Percentiles rank a stretch among this genome's conserved stretches.
These are phyloP conservation scores for Antennarius striatus DNA, from an alignment of 2,113 vertebrate species.

Conservation along the genomic window DNA sequence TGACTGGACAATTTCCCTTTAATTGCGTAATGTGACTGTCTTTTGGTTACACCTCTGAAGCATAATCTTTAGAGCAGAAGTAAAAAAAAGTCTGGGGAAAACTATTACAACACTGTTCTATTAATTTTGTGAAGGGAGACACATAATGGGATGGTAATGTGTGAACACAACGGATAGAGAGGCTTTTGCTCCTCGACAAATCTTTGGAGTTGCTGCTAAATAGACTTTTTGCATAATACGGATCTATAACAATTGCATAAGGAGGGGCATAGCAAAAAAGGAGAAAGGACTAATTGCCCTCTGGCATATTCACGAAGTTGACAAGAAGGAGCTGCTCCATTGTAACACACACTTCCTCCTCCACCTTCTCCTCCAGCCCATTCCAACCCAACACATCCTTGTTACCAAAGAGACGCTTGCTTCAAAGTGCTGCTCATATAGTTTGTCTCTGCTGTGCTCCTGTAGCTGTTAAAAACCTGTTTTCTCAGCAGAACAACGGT, in stretches of 20 bases:
- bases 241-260: constrained; percentile 74
- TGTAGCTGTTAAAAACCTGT: constrained; percentile 45
- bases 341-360: constrained; percentile 62
- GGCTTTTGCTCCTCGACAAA: constrained; percentile 63
- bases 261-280: constrained; percentile 47
- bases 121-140: constrained; percentile 61
- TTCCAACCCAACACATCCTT: constrained; percentile 31
- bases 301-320: constrained; percentile 68
- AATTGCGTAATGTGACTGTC: background rate
- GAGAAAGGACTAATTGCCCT: constrained; percentile 63
- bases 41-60: constrained; percentile 17
- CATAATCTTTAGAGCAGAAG: constrained; percentile 34
- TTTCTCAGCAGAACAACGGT: constrained; percentile 46
- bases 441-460: constrained; percentile 45
- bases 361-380: constrained; percentile 37
- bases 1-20: constrained; percentile 27
- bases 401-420: constrained; percentile 72
- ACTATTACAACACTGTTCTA: constrained; percentile 49
- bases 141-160: constrained; percentile 73
- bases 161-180: constrained; percentile 66
- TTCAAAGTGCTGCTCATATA: constrained; percentile 72
- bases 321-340: constrained; percentile 75
- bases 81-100: constrained; percentile 51
- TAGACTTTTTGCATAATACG: constrained; percentile 53
- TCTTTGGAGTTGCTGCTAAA: constrained; percentile 62